phyloP scores from a whole-genome alignment of 2,113 vertebrate species.

The Engraulis encrasicolus region DNA sequence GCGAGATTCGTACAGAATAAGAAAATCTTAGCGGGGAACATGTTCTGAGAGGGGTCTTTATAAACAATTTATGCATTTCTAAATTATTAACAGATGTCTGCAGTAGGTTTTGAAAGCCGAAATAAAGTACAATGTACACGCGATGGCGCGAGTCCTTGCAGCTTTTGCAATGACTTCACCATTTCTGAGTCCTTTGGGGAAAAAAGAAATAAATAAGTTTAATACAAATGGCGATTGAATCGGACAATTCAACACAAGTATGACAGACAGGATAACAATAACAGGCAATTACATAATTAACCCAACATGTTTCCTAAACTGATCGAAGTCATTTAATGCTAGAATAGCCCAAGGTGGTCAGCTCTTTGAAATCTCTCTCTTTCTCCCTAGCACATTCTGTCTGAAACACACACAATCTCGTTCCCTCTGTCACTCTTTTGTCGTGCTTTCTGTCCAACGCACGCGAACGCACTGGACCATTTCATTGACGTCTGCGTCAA shows the following conservation, averaged over 20 bases:
- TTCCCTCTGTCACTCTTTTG: neutral
- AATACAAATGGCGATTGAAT: neutral
- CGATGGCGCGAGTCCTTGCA: slow-evolving; percentile 49
- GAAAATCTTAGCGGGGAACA: slow-evolving; percentile 51
- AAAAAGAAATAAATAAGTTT: slow-evolving; percentile 7
- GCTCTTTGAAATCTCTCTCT: neutral
- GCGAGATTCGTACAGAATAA: slow-evolving; percentile 54
- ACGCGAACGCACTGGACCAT: slow-evolving; percentile 18
- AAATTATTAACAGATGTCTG: slow-evolving; percentile 76
- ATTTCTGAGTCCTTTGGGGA: slow-evolving; percentile 12
- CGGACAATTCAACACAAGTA: neutral
- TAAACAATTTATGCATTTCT: slow-evolving; percentile 69
- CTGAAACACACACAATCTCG: neutral
- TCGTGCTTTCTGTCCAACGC: slow-evolving; percentile 21
- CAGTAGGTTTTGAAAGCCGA: slow-evolving; percentile 55
- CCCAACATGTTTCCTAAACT: slow-evolving; percentile 6
- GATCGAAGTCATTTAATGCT: slow-evolving; percentile 1
- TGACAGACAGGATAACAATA: neutral
- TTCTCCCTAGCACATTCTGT: neutral
- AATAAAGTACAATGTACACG: slow-evolving; percentile 53
- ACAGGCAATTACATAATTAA: slow-evolving; percentile 11
- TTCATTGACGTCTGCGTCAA: neutral
- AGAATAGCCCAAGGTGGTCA: slow-evolving; percentile 17
- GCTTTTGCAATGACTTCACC: slow-evolving; percentile 23
- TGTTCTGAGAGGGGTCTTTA: slow-evolving; percentile 59